Evolutionary conservation across 2,888 invertebrate species (phyloP).

Genomic region (Leucania comma): DNA sequence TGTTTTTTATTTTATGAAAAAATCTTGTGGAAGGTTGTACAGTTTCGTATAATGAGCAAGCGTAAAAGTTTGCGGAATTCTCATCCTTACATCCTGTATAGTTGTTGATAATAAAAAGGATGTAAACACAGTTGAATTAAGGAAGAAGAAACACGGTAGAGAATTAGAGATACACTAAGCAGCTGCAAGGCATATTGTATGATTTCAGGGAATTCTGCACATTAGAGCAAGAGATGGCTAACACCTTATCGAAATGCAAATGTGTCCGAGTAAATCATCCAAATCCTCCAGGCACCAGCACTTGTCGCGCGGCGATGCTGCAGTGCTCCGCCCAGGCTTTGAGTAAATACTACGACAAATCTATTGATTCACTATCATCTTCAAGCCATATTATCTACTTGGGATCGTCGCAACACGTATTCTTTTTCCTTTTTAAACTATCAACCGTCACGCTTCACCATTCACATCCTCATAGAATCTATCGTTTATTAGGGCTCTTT

Average conservation of each 20-base stretch:
- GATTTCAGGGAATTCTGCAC: conserved; percentile 72
- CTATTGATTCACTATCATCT: background rate
- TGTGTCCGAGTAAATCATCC: conserved; percentile 75
- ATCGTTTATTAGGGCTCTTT: background rate
- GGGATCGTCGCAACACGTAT: background rate
- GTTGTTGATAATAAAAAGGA: background rate
- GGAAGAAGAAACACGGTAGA: background rate
- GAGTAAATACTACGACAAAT: conserved; percentile 61
- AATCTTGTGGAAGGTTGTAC: too few species aligned
- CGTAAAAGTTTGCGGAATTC: too few species aligned
- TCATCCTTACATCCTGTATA: too few species aligned
- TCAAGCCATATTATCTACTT: background rate
- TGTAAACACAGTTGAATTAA: background rate
- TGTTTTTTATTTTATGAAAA: too few species aligned
- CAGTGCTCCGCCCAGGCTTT: conserved; percentile 70
- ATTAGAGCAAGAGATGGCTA: conserved; percentile 76
- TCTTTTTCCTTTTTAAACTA: background rate
- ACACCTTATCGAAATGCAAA: conserved; percentile 69
- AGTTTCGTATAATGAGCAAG: too few species aligned
- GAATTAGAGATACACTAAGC: background rate
- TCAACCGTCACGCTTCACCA: background rate
- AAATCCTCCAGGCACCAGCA: conserved; percentile 47
- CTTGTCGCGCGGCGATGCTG: conserved; percentile 70
- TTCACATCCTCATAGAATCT: background rate
- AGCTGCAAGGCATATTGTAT: background rate